Conservation (phyloP, 2,888 invertebrate genomes). For the Ichneumoninae sp. region DNA sequence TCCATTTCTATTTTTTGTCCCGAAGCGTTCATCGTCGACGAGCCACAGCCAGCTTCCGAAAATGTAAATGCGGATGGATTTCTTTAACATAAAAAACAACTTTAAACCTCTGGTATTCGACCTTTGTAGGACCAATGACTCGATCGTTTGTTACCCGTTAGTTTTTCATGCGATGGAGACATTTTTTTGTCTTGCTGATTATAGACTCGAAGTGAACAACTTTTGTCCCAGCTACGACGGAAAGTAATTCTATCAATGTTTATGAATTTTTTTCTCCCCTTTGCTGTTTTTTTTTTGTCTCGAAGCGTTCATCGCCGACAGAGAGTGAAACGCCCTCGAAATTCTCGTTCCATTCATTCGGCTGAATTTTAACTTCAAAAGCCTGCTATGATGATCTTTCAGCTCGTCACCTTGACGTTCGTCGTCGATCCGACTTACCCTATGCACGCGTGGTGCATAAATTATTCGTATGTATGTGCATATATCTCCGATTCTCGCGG, state of each 20-base stretch:
- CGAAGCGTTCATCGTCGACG: too few relatives aligned
- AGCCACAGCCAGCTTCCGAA: too few relatives aligned
- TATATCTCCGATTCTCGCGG: conserved; percentile 28
- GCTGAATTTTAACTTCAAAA: neutral
- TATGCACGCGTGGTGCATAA: neutral
- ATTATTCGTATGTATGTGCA: neutral
- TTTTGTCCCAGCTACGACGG: neutral
- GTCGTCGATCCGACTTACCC: neutral
- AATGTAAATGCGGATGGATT: too few relatives aligned
- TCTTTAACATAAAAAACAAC: too few relatives aligned
- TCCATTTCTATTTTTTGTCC: neutral
- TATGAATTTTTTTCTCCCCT: neutral
- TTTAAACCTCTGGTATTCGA: too few relatives aligned
- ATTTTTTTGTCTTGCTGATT: neutral
- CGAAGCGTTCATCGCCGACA: neutral
- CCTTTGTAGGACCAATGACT: too few relatives aligned
- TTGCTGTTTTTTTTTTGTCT: neutral
- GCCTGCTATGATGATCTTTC: neutral
- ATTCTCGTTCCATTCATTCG: conserved; percentile 26
- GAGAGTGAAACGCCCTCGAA: neutral
- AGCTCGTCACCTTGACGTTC: neutral
- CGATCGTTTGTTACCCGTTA: too few relatives aligned
- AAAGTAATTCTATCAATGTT: neutral
- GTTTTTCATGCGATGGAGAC: too few relatives aligned
- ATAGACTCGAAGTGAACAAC: neutral